Conservation (phyloP, 2,888 invertebrate genomes). For the Horisme vitalbata region DNA sequence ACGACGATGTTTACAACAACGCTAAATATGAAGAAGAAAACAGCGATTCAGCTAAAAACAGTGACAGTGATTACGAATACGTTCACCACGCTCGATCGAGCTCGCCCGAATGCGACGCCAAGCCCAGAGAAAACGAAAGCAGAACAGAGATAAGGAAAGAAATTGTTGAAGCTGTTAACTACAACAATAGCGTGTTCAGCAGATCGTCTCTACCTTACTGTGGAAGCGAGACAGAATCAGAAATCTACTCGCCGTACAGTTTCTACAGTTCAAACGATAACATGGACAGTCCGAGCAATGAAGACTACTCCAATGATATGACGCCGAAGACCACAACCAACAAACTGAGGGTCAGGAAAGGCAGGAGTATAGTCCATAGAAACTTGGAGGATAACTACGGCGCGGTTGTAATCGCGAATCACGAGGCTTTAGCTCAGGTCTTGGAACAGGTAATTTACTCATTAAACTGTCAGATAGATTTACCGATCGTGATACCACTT, state of each 20-base stretch:
- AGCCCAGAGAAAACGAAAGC: conserved; percentile 59
- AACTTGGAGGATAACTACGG: conserved; percentile 95
- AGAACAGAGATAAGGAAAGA: conserved; percentile 62
- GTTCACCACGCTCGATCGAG: conserved; percentile 85
- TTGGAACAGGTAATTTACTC: conserved; percentile 88
- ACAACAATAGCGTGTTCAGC: conserved; percentile 82
- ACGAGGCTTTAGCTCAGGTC: conserved; percentile 94
- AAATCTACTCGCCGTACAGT: conserved; percentile 92
- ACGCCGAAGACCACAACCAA: conserved; percentile 79
- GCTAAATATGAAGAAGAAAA: conserved; percentile 74
- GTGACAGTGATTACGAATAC: conserved; percentile 85
- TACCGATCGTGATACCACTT: conserved; percentile 32
- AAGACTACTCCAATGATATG: conserved; percentile 72
- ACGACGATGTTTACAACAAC: conserved; percentile 77
- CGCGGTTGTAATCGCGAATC: conserved; percentile 94
- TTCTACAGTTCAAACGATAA: conserved; percentile 86
- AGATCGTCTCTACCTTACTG: conserved; percentile 90
- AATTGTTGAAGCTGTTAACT: conserved; percentile 71
- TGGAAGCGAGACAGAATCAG: conserved; percentile 92
- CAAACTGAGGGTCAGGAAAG: conserved; percentile 89
- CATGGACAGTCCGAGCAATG: conserved; percentile 69
- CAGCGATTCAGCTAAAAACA: conserved; percentile 75
- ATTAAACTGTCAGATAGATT: conserved; percentile 29
- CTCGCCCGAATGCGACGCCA: conserved; percentile 86
- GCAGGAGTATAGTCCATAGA: conserved; percentile 91